Percentiles rank a stretch among this genome's conserved stretches.
Conservation (phyloP, 2,113 vertebrate genomes). For the Xyrauchen texanus region DNA sequence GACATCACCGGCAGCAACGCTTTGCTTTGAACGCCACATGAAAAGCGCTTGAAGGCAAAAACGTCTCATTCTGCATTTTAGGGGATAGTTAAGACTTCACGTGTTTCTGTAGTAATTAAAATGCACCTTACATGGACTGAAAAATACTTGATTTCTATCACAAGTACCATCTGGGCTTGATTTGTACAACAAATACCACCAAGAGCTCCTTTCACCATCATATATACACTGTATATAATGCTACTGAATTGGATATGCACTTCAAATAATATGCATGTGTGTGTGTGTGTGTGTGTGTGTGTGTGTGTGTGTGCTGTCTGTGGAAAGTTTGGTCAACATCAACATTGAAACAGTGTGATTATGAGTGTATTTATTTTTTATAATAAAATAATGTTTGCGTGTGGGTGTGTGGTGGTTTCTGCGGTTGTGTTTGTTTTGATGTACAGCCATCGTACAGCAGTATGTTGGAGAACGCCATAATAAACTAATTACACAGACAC, state of each 20-base stretch:
- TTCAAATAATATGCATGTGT: not conserved
- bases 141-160: no score
- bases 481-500: conserved; percentile 40
- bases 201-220: no score
- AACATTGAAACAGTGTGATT: not conserved
- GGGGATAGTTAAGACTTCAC: no score
- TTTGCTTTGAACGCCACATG: no score
- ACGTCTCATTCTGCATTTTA: no score
- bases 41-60: no score
- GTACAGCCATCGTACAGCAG: conserved; percentile 32
- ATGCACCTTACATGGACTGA: no score
- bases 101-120: no score
- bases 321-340: not conserved
- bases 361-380: conserved; percentile 4
- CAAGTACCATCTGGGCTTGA: no score
- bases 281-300: conserved; percentile 29
- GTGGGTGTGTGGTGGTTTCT: conserved; percentile 5
- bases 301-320: conserved; percentile 2
- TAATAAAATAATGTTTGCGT: conserved; percentile 16
- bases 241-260: not conserved
- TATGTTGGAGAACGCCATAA: conserved; percentile 41
- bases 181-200: no score
- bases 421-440: conserved; percentile 36
- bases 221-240: no score
- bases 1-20: no score